Percentiles rank a stretch among this genome's conserved stretches.
These are phyloP conservation scores for Agrochola macilenta DNA, from an alignment of 2,888 invertebrate genomes.

Conservation along the genomic window DNA sequence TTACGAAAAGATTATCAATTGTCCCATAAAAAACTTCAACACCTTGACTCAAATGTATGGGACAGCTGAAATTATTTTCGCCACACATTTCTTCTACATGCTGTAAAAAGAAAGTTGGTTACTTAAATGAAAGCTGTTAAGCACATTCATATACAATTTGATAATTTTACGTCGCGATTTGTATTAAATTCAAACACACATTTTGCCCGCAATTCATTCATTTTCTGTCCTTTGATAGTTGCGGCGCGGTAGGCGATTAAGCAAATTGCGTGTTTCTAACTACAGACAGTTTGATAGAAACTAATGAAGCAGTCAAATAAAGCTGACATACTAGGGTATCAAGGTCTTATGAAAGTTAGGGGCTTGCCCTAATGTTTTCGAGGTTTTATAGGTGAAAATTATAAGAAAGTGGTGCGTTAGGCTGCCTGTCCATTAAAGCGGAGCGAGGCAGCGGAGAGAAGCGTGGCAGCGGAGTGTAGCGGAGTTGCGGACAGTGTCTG, in stretches of 20 bases:
- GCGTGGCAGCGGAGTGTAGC: no score
- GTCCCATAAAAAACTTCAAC: no score
- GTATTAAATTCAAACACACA: no score
- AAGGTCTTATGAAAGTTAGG: neutral
- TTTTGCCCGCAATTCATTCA: neutral
- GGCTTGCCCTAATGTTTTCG: conserved; percentile 14
- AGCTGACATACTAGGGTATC: conserved; percentile 11
- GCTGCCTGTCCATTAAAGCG: no score
- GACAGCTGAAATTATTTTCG: no score
- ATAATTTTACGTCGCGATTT: no score
- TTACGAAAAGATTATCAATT: no score
- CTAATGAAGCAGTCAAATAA: conserved; percentile 37
- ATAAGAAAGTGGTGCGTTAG: neutral
- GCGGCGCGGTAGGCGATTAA: conserved; percentile 7
- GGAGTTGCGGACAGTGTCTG: no score
- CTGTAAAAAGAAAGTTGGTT: no score
- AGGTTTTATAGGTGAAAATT: neutral
- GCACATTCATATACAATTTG: neutral
- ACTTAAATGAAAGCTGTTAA: neutral
- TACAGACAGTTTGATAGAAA: conserved; percentile 11
- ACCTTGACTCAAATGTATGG: no score
- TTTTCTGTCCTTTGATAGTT: neutral
- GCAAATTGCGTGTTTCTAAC: conserved; percentile 18
- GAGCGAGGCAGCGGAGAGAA: no score
- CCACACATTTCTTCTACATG: no score